Percentiles rank a stretch among this genome's conserved stretches.
Evolutionary conservation across 37 sponge, comb jelly and placozoan species (phyloP).

Genomic region (Hormiphora californensis): DNA sequence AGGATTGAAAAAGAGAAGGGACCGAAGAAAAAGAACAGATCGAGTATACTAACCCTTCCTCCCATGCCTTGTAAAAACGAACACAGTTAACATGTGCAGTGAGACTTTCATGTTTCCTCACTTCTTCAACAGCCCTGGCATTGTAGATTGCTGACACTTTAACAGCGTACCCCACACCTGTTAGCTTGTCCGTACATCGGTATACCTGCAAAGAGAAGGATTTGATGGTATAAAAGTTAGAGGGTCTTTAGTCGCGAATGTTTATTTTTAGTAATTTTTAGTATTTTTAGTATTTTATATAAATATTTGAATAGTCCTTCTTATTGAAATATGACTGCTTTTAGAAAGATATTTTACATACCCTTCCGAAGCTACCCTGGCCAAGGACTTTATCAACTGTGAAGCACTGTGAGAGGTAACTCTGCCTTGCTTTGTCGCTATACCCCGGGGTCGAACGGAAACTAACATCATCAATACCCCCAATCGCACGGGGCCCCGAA

Average conservation of each 20-base stretch:
- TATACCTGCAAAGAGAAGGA: neutral
- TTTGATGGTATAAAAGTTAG: neutral
- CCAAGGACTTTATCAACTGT: constrained; percentile 64
- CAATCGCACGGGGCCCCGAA: constrained; percentile 8
- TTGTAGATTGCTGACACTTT: constrained; percentile 63
- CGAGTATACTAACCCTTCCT: constrained; percentile 61
- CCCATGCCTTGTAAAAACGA: constrained; percentile 77
- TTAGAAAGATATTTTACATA: neutral
- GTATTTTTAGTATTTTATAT: neutral
- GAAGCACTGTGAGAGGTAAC: constrained; percentile 65
- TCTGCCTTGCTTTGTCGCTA: constrained; percentile 15
- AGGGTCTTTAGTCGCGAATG: no score
- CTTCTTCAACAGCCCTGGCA: constrained; percentile 63
- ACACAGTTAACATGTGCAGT: constrained; percentile 79
- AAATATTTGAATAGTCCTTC: neutral
- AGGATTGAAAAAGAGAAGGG: no score
- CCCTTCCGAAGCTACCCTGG: constrained; percentile 84
- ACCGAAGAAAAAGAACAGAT: neutral
- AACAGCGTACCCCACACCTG: constrained; percentile 75
- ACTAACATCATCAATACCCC: neutral
- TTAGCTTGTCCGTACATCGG: constrained; percentile 64
- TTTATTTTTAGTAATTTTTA: no score
- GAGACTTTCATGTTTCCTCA: constrained; percentile 76
- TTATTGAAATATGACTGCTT: neutral
- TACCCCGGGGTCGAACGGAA: constrained; percentile 45